Evolutionary conservation across 2,113 vertebrate genomes (phyloP).

Genomic region (Scopus umbretta): DNA sequence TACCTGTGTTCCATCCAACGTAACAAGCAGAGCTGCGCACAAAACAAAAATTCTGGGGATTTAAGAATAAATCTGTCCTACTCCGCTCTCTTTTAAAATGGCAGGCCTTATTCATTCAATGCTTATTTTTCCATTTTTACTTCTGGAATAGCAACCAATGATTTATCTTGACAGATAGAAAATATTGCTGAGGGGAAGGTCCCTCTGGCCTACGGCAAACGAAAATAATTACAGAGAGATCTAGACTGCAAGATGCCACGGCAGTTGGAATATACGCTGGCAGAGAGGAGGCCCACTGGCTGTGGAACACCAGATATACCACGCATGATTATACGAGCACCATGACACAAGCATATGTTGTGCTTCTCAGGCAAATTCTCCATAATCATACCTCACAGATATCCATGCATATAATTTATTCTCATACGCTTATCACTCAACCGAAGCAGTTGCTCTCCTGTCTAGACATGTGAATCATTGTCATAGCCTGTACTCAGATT

Average conservation of each 20-base stretch:
- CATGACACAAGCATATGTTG: not conserved
- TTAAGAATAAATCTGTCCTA: not conserved
- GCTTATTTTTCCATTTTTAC: not conserved
- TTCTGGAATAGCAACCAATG: not conserved
- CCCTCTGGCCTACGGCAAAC: not conserved
- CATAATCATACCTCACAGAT: not conserved
- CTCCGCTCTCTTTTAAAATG: not conserved
- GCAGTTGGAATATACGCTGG: not conserved
- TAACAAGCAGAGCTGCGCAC: not conserved
- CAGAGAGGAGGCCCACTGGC: not conserved
- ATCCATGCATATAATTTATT: not conserved
- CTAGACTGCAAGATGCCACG: not conserved
- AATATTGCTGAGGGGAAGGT: not conserved
- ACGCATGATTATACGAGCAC: not conserved
- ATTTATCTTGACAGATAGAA: not conserved
- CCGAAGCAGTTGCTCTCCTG: not conserved
- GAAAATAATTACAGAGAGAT: not conserved
- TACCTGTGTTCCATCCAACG: not conserved
- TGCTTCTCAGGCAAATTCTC: not conserved
- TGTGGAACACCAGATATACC: not conserved
- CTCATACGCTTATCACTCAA: not conserved
- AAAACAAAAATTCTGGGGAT: not conserved
- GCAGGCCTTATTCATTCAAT: not conserved
- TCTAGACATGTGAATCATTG: not conserved
- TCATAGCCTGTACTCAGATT: not conserved